Conservation (phyloP, 2,888 invertebrate species). For the Hybos culiciformis region DNA sequence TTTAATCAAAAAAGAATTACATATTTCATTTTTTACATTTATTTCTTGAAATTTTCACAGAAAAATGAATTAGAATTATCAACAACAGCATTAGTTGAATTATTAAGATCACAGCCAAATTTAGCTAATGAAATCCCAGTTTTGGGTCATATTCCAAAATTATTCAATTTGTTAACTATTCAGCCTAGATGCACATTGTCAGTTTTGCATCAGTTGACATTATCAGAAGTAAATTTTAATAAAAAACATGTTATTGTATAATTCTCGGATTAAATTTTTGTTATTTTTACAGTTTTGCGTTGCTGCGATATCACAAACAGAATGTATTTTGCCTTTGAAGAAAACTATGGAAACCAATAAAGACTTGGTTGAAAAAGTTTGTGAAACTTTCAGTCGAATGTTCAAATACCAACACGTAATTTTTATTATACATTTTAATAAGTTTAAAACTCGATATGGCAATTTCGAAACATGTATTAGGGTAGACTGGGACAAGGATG, state of each 20-base stretch:
- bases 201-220: constrained; percentile 73
- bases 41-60: constrained; percentile 36
- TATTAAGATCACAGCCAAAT: constrained; percentile 74
- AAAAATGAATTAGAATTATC: constrained; percentile 64
- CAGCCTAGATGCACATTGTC: constrained; percentile 70
- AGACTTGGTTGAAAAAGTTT: constrained; percentile 72
- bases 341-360: constrained; percentile 76
- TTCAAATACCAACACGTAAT: constrained; percentile 45
- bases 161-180: constrained; percentile 58
- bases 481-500: no score
- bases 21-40: no score
- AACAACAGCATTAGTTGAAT: constrained; percentile 68
- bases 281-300: constrained; percentile 71
- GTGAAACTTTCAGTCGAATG: constrained; percentile 76
- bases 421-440: constrained; percentile 3
- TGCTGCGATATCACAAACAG: constrained; percentile 68
- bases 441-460: background rate
- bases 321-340: constrained; percentile 81
- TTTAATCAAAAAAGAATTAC: no score
- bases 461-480: no score
- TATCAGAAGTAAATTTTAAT: constrained; percentile 52
- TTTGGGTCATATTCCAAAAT: constrained; percentile 72
- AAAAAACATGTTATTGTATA: background rate
- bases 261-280: constrained; percentile 11
- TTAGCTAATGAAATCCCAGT: constrained; percentile 78